These are phyloP conservation scores for Pegoplata infirma DNA, from an alignment of 2,888 invertebrate genomes.

Conservation along the genomic window DNA sequence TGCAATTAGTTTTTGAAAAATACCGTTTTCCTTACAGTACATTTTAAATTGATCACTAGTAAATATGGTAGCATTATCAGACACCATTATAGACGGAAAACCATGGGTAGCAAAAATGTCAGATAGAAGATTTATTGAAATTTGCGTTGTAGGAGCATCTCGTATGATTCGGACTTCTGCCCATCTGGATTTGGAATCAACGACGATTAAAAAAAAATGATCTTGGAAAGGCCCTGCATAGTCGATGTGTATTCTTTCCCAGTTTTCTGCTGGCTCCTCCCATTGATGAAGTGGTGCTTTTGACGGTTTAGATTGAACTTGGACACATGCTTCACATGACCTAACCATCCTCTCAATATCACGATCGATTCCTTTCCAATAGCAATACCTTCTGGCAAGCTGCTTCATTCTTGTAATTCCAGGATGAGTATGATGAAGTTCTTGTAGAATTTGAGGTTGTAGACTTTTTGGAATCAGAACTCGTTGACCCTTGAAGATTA, in stretches of 20 bases:
- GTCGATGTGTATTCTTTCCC: conserved; percentile 41
- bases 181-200: conserved; percentile 38
- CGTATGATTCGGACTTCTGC: conserved; percentile 17
- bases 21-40: neutral
- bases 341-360: conserved; percentile 65
- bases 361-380: conserved; percentile 68
- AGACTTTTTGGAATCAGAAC: conserved; percentile 59
- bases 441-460: conserved; percentile 53
- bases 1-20: neutral
- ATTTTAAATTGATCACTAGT: conserved; percentile 17
- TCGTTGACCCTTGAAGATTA: conserved; percentile 61
- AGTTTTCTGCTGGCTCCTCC: conserved; percentile 43
- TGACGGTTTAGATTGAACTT: conserved; percentile 28
- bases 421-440: conserved; percentile 65
- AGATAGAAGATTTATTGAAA: neutral
- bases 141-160: conserved; percentile 1
- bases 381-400: conserved; percentile 66
- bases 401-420: conserved; percentile 70
- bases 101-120: conserved; percentile 24
- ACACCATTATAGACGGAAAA: conserved; percentile 9
- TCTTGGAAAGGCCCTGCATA: conserved; percentile 41
- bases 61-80: conserved; percentile 25
- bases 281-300: conserved; percentile 30
- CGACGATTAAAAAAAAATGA: conserved; percentile 31
- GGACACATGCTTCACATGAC: conserved; percentile 45